Conservation (phyloP, 2,888 invertebrate genomes). For the Bedellia somnulentella region DNA sequence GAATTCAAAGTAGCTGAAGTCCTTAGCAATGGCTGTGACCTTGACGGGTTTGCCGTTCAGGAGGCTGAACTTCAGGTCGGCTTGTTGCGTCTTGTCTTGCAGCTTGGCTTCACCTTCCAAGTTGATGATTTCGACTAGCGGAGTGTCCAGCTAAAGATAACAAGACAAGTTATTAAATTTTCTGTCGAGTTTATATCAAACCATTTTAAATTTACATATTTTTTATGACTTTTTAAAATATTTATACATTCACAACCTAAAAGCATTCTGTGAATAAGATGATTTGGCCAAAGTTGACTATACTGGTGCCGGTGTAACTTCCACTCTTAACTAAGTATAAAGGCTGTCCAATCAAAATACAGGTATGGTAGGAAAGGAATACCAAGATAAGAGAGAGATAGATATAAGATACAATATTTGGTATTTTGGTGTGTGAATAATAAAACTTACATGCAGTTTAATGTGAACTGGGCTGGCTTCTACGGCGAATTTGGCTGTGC, state of each 20-base stretch:
- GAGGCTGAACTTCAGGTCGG: conserved; percentile 47
- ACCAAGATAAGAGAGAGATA: too few relatives aligned
- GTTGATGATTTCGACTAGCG: conserved; percentile 57
- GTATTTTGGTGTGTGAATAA: not conserved
- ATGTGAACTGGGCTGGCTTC: conserved; percentile 33
- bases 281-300: too few relatives aligned
- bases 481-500: conserved; percentile 31
- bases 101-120: conserved; percentile 44
- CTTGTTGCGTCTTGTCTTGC: conserved; percentile 50
- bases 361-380: too few relatives aligned
- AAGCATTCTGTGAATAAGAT: too few relatives aligned
- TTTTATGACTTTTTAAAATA: too few relatives aligned
- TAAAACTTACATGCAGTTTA: conserved; percentile 32
- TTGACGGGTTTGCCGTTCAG: conserved; percentile 52
- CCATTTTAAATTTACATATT: too few relatives aligned
- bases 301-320: too few relatives aligned
- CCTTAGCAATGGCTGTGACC: conserved; percentile 50
- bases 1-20: conserved; percentile 61
- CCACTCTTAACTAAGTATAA: too few relatives aligned
- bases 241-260: too few relatives aligned
- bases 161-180: not conserved
- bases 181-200: not conserved
- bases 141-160: conserved; percentile 27
- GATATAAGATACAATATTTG: too few relatives aligned
- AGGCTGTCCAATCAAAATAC: too few relatives aligned